Evolutionary conservation across 2,113 vertebrate species (phyloP).

Genomic region (Podarcis cretensis): DNA sequence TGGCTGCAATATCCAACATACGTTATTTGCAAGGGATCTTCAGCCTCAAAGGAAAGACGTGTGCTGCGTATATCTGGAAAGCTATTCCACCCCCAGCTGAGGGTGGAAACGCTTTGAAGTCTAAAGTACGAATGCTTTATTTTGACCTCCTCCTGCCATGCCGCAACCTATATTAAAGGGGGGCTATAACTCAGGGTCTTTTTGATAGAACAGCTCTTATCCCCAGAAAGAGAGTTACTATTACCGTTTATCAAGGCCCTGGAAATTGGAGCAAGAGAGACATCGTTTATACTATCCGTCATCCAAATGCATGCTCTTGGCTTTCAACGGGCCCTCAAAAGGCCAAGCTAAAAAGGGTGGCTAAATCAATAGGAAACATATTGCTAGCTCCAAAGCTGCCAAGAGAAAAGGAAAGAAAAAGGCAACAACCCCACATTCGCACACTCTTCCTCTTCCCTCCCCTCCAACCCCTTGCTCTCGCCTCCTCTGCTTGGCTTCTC

Average conservation of each 20-base stretch:
- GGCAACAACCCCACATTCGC: background rate
- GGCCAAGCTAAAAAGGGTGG: slow-evolving; percentile 56
- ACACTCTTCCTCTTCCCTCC: background rate
- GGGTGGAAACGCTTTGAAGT: background rate
- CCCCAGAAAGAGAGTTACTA: slow-evolving; percentile 59
- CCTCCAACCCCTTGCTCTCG: background rate
- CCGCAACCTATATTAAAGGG: slow-evolving; percentile 47
- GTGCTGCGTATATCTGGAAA: background rate
- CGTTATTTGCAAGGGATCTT: background rate
- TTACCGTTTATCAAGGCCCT: slow-evolving; percentile 69
- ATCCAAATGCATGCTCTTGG: slow-evolving; percentile 72
- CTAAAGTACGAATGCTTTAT: slow-evolving; percentile 45
- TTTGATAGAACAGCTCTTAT: slow-evolving; percentile 71
- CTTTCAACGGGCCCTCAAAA: slow-evolving; percentile 46
- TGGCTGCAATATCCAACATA: background rate
- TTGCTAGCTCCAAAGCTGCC: background rate
- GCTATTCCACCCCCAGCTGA: background rate
- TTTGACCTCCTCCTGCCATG: slow-evolving; percentile 33
- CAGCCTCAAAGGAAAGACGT: background rate
- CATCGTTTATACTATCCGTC: slow-evolving; percentile 66
- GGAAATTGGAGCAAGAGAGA: slow-evolving; percentile 67
- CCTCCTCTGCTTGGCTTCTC: background rate
- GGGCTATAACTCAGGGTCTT: slow-evolving; percentile 64
- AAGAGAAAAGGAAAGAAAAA: background rate
- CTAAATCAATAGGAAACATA: slow-evolving; percentile 62